Base-by-base conservation (phyloP, 2,113 vertebrate species). In the Poeciliopsis occidentalis region DNA sequence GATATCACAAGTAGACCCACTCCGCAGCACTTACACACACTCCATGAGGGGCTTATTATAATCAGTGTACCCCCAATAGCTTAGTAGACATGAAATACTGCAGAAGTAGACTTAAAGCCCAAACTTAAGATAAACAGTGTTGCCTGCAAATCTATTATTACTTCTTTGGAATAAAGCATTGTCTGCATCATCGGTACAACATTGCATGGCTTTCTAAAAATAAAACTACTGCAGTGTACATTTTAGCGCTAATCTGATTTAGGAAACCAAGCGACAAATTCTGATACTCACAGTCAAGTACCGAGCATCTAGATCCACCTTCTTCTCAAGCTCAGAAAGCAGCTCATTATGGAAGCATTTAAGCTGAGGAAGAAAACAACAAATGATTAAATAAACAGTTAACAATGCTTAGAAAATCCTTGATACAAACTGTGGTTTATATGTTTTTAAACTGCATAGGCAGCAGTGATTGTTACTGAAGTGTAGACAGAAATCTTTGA, bases 321-420 rank as follows among this genome's bases (percentile, higher is more conserved):
- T 99, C 96, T 99, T 98, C 90, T 99, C 98, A 89, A 99, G 94
- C 91, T 99, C 97, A 0, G 95, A 97, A 75, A 99, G 95, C 68
- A 99, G 94, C 87, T 99, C 98, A 0, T 96, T 98, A 94, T 99
- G 98, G 79, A 99, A 99, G 67, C 97, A 98, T 91, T 99, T 99
- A 84, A 99, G 93, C 98, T 99, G 93, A 19, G 17, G 13, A 19
- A 47, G 4, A 72, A 54, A 34, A 62, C 39, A 63, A 44, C 61
- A 26, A 26, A 8, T 4, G 24, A 54, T 24, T 22, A 54, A 54
- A 8, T 54, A 24, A 54, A 54, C 22, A 2, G 22, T 22, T 54
- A 8, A 22, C 17, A 19, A 22, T 54, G 17, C 22, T 24, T 54
- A 54, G 51, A 54, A 54, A 54, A 54, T 54, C 51, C 15, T 7